phyloP scores from a whole-genome alignment of 1,140 invertebrate genomes.

The Hesperophylax magnus region DNA sequence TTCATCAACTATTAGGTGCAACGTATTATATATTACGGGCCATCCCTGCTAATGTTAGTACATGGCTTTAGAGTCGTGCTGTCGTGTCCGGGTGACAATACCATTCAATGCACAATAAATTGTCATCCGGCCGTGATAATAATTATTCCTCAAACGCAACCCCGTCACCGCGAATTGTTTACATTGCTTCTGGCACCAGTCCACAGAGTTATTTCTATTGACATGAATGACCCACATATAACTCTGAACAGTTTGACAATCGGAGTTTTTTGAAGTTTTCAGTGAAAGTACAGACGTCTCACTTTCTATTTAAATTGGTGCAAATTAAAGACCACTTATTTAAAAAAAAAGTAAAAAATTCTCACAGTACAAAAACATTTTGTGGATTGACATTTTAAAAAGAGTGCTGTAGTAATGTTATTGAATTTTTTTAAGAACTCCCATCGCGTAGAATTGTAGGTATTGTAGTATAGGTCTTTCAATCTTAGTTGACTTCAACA shows the following conservation, averaged over 20 bases:
- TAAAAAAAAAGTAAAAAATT: too few relatives aligned
- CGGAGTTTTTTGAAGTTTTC: background rate
- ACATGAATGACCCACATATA: background rate
- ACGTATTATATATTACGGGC: too few relatives aligned
- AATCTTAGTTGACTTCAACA: too few relatives aligned
- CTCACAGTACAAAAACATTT: too few relatives aligned
- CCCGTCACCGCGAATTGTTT: background rate
- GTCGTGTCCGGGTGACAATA: constrained; percentile 12
- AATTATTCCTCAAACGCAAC: constrained; percentile 13
- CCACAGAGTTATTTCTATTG: constrained; percentile 2
- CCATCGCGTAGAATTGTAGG: too few relatives aligned
- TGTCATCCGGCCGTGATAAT: constrained; percentile 16
- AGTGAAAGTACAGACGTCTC: background rate
- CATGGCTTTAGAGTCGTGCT: background rate
- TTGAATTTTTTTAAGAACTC: too few relatives aligned
- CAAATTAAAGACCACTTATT: too few relatives aligned
- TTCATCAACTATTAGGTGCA: too few relatives aligned
- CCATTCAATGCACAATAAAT: background rate
- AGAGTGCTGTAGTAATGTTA: too few relatives aligned
- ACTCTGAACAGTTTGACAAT: background rate
- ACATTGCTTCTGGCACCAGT: background rate
- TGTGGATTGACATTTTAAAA: too few relatives aligned
- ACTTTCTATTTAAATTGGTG: background rate
- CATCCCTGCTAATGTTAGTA: background rate
- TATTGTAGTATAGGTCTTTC: too few relatives aligned